Evolutionary conservation across 2,113 vertebrate genomes (phyloP).

Genomic region (Semnornis frantzii): DNA sequence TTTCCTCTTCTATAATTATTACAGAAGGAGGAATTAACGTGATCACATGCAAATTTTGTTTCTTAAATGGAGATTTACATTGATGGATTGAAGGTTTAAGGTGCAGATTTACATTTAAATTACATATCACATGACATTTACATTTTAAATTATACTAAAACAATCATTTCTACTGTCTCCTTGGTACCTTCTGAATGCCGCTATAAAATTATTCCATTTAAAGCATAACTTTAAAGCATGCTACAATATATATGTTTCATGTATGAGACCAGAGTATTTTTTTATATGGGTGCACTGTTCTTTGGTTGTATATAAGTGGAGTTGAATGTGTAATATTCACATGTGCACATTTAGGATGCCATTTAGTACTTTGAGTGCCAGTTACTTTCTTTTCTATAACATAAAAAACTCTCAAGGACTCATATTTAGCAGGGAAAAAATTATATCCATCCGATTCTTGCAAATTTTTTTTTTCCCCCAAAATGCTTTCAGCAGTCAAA

Average conservation of each 20-base stretch:
- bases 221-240: not conserved
- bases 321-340: not conserved
- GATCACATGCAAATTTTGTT: slow-evolving; percentile 62
- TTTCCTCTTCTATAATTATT: slow-evolving; percentile 57
- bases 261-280: not conserved
- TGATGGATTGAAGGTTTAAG: slow-evolving; percentile 70
- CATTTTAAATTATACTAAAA: slow-evolving; percentile 69
- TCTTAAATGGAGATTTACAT: slow-evolving; percentile 64
- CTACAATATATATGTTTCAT: not conserved
- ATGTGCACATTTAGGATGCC: not conserved
- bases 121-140: slow-evolving; percentile 61
- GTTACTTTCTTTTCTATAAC: not conserved
- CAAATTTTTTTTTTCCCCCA: not conserved
- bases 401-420: not conserved
- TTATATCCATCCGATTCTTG: not conserved
- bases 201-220: slow-evolving; percentile 34
- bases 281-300: not conserved
- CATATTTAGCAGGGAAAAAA: not conserved
- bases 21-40: slow-evolving; percentile 48
- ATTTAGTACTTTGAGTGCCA: not conserved
- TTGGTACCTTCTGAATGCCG: slow-evolving; percentile 18
- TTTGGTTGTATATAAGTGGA: not conserved
- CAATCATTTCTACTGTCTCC: slow-evolving; percentile 66
- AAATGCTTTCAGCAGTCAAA: not conserved
- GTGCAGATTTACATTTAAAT: slow-evolving; percentile 70